Conservation (phyloP, 2,797 vertebrate genomes). For the Pseudochirops corinnae region DNA sequence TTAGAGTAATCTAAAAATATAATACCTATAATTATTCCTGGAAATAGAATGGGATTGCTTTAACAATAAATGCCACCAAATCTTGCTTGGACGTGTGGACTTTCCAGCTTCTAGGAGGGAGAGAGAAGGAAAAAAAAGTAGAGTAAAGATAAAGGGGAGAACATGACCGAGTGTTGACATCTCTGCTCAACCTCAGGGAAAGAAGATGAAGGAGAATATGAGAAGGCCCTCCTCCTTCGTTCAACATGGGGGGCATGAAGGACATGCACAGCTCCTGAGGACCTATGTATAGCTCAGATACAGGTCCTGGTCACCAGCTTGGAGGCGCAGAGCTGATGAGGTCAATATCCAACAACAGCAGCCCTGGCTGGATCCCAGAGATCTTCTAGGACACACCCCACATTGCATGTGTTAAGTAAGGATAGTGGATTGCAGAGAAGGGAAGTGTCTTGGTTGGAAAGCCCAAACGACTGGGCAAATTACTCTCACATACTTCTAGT, state of each 20-base stretch:
- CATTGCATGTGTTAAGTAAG: not conserved
- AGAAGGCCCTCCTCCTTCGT: not conserved
- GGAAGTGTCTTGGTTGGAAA: not conserved
- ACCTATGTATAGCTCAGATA: not conserved
- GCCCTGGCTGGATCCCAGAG: not conserved
- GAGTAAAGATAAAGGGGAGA: not conserved
- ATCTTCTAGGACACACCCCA: not conserved
- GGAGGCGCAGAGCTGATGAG: not conserved
- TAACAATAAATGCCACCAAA: not conserved
- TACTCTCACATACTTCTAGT: not conserved
- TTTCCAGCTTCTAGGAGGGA: not conserved
- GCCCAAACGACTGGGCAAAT: not conserved
- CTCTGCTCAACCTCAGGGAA: not conserved
- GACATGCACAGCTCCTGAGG: not conserved
- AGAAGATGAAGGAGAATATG: not conserved
- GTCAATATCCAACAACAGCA: not conserved
- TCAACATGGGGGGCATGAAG: not conserved
- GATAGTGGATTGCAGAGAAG: not conserved
- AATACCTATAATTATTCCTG: not conserved
- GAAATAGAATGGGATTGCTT: not conserved
- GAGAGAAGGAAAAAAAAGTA: not conserved
- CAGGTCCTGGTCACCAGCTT: not conserved
- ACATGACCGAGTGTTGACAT: not conserved
- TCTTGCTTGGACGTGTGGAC: not conserved
- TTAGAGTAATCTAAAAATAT: not conserved